Conservation (phyloP, 2,797 vertebrate genomes). For the Poecilia picta region DNA sequence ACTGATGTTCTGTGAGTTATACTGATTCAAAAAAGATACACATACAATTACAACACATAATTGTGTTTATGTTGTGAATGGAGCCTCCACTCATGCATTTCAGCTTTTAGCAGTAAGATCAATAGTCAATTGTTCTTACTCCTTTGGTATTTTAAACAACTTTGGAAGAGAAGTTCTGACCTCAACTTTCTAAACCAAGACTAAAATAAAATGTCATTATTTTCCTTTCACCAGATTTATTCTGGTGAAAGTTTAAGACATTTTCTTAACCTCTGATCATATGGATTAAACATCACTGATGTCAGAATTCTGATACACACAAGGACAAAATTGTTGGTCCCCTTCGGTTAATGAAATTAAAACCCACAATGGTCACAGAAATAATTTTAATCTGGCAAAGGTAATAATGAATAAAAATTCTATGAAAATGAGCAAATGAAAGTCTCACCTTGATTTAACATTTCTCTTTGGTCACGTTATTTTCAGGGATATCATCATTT, state of each 20-base stretch:
- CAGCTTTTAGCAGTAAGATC: background rate
- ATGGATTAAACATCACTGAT: background rate
- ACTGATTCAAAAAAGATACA: conserved; percentile 16
- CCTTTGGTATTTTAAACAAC: background rate
- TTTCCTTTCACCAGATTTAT: background rate
- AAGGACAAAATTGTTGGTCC: no score
- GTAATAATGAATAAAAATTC: no score
- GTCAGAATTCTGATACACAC: background rate
- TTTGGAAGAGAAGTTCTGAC: background rate
- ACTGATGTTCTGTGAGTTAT: conserved; percentile 35
- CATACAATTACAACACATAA: no score
- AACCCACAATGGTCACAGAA: no score
- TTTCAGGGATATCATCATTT: no score
- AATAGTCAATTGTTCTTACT: background rate
- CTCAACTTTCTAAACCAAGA: background rate
- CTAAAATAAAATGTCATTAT: background rate
- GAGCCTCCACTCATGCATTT: background rate
- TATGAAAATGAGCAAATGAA: no score
- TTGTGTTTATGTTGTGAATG: background rate
- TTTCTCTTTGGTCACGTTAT: no score
- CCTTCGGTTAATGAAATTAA: no score
- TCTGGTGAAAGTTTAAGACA: background rate
- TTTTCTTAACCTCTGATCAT: background rate
- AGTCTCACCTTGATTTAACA: no score
- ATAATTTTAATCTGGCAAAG: no score